Evolutionary conservation across 2,797 vertebrate species (phyloP), one percentile per base, ranked within the genome.

Genomic region (Ctenopoma kingsleyae): DNA sequence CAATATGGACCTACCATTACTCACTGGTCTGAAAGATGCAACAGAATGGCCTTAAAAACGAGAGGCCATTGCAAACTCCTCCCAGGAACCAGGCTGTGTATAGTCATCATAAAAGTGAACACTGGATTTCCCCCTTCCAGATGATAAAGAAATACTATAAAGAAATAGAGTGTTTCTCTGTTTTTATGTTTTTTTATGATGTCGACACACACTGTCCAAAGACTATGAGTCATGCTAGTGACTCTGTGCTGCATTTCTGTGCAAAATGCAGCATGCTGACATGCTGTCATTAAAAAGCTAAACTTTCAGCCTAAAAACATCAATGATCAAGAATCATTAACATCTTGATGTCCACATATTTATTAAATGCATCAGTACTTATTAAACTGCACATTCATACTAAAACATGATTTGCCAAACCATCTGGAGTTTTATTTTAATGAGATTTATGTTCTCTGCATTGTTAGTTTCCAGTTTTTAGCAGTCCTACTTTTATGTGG

Each of bases 11-110:
- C 9, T 25, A 44, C 48, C 19, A 35, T 59, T 32, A 27, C 35
- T 50, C 35, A 74, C 17, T 55, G 27, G 53, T 51, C 20, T 59
- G 17, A 17, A 46, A 56, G 50, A 38, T 25, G 46, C 15, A 63
- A 59, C 50, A 59, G 44, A 25, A 54, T 17, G 50, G 17, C 41
- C 32, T 11, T 16, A 12, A 12, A 59, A n/a, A 1, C 51, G 13
- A 15, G 41, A 73, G 61, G 46, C 19, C 36, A 40, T n/a, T 2
- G 25, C 15, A 54, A 15, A 55, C 36, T 22, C 12, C 5, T 16
- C 41, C 65, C 55, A 35, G 9, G 10, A 35, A 59, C 20, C 30
- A 4, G 19, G 62, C 19, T 41, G 22, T 59, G 56, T 35, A 3
- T 6, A 1, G 2, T 52, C 36, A 67, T 32, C 25, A 20, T 71